Base-by-base conservation (phyloP, 2,888 invertebrate species). In the Elysia crispata region DNA sequence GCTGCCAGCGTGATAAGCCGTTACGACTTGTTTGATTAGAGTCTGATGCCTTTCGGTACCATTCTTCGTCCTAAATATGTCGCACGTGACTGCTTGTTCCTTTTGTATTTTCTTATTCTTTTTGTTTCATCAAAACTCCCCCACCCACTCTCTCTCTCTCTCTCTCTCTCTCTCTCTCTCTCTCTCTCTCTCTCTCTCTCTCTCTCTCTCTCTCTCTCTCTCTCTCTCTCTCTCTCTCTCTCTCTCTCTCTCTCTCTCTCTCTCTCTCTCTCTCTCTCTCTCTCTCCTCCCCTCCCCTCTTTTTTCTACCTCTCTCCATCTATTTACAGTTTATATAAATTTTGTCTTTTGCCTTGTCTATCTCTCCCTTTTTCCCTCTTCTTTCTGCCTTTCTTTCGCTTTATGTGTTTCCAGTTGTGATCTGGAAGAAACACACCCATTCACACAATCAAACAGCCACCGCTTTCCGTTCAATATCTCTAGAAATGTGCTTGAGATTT, bases 151-250 rank as follows among this genome's bases (percentile, higher is more conserved):
- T 70, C 70, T 33, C 31, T 70, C 70, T 70, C 31, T 70, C 13
- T 70, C 70, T 33, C 30, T 30, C 33, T 70, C 30, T 33, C 31
- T 33, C 70, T 33, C 70, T 33, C 1, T 33, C 60, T 60, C 60
- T 23, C 60, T 60, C 60, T 60, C 60, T 25, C 60, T 25, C 60
- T 60, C 15, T 11, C 41, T 41, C 41, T 41, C 41, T 41, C 41
- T 41, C 41, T 60, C n/a, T 60, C 62, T 62, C 33, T 70, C 72
- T 5, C 54, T 74, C 54, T 57, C 62, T 78, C 50, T 50, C 73
- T 78, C 50, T 70, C 64, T 78, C 60, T 62, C 73, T 78, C 49
- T 50, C 72, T 73, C 50, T 64, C 62, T 50, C 49, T 64, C 72
- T 64, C 28, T 49, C 25, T 49, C 41, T 66, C 79, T 73, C 64